Conservation (phyloP, 2,113 vertebrate species). For the Silurus glanis region DNA sequence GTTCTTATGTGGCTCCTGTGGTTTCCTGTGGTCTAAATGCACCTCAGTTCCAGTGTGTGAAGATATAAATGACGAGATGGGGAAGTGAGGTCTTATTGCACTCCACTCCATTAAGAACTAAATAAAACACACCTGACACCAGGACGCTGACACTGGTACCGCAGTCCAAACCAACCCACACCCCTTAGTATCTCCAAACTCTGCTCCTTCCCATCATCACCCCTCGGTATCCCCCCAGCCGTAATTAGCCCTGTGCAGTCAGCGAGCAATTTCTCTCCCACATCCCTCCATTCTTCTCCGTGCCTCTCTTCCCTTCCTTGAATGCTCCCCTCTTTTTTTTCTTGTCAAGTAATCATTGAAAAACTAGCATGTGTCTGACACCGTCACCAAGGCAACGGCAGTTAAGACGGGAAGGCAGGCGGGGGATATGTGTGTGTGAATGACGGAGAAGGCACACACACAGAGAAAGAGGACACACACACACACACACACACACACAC, state of each 20-base stretch:
- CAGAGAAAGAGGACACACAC: slow-evolving; percentile 33
- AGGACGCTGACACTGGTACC: slow-evolving; percentile 32
- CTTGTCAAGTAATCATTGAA: slow-evolving; percentile 80
- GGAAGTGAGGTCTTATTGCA: slow-evolving; percentile 10
- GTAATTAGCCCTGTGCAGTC: slow-evolving; percentile 50
- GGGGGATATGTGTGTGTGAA: slow-evolving; percentile 74
- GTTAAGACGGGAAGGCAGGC: slow-evolving; percentile 74
- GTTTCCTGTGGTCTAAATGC: not conserved
- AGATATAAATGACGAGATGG: slow-evolving; percentile 32
- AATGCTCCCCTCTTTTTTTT: slow-evolving; percentile 70
- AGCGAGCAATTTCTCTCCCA: slow-evolving; percentile 43
- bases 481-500: slow-evolving; percentile 31
- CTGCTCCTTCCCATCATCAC: not conserved
- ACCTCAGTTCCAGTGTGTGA: not conserved
- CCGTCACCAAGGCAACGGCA: slow-evolving; percentile 76
- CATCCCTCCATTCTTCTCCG: slow-evolving; percentile 31
- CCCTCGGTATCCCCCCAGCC: slow-evolving; percentile 6
- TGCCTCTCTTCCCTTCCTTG: slow-evolving; percentile 57
- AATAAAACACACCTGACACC: slow-evolving; percentile 45
- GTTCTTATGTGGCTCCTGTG: no score
- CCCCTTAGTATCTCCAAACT: not conserved
- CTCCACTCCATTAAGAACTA: slow-evolving; percentile 18
- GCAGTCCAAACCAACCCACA: not conserved
- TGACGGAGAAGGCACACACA: slow-evolving; percentile 60
- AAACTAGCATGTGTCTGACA: slow-evolving; percentile 79